Evolutionary conservation across 2,797 vertebrate genomes (phyloP).

Genomic region (Arnoldichthys spilopterus): DNA sequence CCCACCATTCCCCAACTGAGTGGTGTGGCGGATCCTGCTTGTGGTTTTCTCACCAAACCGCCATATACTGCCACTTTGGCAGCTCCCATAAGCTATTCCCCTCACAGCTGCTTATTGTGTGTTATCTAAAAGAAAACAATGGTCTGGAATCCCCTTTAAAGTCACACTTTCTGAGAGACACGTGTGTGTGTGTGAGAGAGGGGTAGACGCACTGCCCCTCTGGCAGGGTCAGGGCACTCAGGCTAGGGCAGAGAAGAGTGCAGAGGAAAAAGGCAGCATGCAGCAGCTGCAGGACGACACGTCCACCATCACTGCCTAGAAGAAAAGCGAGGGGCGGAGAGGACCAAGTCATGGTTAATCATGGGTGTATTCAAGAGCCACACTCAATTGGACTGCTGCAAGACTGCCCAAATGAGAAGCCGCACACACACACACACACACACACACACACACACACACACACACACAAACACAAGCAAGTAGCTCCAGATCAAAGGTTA

Average conservation of each 20-base stretch:
- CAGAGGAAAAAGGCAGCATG: slow-evolving; percentile 6
- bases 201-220: not conserved
- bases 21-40: not conserved
- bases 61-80: not conserved
- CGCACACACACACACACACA: not conserved
- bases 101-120: slow-evolving; percentile 34
- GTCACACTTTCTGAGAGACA: not conserved
- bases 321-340: slow-evolving; percentile 48
- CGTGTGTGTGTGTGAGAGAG: not conserved
- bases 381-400: slow-evolving; percentile 29
- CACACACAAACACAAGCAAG: not conserved
- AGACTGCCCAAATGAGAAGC: slow-evolving; percentile 21
- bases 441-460: not conserved
- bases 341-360: slow-evolving; percentile 27
- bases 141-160: slow-evolving; percentile 11
- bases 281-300: slow-evolving; percentile 46
- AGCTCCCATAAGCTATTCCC: not conserved
- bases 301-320: slow-evolving; percentile 4
- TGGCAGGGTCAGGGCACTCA: not conserved
- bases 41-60: not conserved
- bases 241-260: slow-evolving; percentile 1
- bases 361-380: slow-evolving; percentile 25
- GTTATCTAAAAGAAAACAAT: slow-evolving; percentile 22
- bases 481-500: not conserved
- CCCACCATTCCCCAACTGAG: not conserved